phyloP scores from a whole-genome alignment of 2,113 vertebrate species.

The Dinomys branickii region DNA sequence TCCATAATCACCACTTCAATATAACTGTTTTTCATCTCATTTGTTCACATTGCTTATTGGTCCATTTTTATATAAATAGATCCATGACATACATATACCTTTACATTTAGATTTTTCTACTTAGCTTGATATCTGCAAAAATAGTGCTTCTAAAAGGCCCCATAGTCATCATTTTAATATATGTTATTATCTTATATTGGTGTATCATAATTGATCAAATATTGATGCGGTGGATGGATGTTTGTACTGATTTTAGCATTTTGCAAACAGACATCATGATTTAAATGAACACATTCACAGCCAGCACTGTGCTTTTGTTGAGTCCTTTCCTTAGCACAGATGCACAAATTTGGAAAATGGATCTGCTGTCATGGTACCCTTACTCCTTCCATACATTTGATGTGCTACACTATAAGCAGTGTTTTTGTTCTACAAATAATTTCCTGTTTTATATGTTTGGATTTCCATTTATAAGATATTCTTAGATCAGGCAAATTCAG shows the following conservation, averaged over 20 bases:
- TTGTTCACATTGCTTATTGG: background rate
- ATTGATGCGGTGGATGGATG: background rate
- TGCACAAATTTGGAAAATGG: conserved; percentile 50
- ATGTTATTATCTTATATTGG: background rate
- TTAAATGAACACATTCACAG: conserved; percentile 42
- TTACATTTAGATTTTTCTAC: conserved; percentile 12
- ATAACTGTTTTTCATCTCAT: background rate
- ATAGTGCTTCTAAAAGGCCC: background rate
- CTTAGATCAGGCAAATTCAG: conserved; percentile 36
- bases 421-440: conserved; percentile 58
- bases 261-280: conserved; percentile 27
- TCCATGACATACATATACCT: background rate
- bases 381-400: conserved; percentile 31
- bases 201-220: conserved; percentile 55
- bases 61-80: background rate
- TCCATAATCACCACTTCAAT: background rate
- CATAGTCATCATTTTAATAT: conserved; percentile 4
- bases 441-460: conserved; percentile 45
- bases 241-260: conserved; percentile 48
- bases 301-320: conserved; percentile 43
- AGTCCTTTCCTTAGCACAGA: conserved; percentile 22
- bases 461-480: conserved; percentile 48
- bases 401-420: conserved; percentile 41
- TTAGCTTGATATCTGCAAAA: conserved; percentile 2
- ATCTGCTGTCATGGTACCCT: background rate